Conservation (phyloP, 2,797 vertebrate species). For the Microcaecilia unicolor region DNA sequence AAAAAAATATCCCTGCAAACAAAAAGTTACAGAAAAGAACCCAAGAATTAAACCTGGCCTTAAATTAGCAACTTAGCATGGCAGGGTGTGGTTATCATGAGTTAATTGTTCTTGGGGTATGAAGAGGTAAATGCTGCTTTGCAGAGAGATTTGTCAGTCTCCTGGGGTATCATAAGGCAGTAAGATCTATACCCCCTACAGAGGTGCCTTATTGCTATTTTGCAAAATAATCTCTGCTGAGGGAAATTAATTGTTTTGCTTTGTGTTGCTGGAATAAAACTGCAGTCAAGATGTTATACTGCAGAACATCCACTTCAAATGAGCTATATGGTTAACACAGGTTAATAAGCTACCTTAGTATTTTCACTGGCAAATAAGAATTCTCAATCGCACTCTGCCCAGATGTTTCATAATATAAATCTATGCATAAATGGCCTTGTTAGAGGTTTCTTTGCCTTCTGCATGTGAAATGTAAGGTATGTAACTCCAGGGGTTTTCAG, state of each 20-base stretch:
- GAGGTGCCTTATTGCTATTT: slow-evolving; percentile 54
- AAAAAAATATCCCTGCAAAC: no score
- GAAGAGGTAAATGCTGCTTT: slow-evolving; percentile 38
- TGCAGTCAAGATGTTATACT: slow-evolving; percentile 45
- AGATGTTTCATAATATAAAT: no score
- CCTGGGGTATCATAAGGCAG: slow-evolving; percentile 55
- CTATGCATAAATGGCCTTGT: no score
- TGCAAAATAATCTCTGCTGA: slow-evolving; percentile 44
- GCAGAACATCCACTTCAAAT: no score
- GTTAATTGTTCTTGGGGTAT: slow-evolving; percentile 41
- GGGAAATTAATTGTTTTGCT: slow-evolving; percentile 57
- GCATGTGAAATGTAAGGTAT: no score
- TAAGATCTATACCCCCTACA: slow-evolving; percentile 45
- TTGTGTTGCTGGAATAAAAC: slow-evolving; percentile 49
- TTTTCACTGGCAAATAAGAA: no score
- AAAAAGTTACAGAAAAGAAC: no score
- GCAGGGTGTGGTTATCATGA: slow-evolving; percentile 39
- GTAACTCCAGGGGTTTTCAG: no score
- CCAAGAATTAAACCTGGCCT: no score
- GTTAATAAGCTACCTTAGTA: slow-evolving; percentile 28
- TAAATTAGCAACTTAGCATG: slow-evolving; percentile 32
- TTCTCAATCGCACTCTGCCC: no score
- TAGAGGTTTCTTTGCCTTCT: no score
- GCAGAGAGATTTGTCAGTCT: slow-evolving; percentile 25
- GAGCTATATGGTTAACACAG: slow-evolving; percentile 28